Evolutionary conservation across 2,888 invertebrate species (phyloP), one percentile per base, ranked within the genome.

Genomic region (Hipparchia semele): DNA sequence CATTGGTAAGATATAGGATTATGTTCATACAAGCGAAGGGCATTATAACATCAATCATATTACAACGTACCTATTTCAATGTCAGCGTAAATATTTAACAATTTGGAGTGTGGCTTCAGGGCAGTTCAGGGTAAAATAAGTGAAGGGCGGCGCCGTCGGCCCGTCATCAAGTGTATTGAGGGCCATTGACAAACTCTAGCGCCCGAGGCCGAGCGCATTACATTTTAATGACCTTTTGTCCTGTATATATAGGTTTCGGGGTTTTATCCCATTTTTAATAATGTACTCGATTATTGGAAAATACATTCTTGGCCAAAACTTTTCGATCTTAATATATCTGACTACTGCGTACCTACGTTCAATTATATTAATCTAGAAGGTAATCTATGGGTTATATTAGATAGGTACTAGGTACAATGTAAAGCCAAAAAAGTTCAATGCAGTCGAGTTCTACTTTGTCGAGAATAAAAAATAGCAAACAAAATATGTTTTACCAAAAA

Each of bases 51-150:
- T 58, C 67, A 56, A 45, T 10, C 8, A 5, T 39, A 54, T 56
- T 39, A 39, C 39, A 13, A 67, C 45, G 46, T 60, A 10, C 58
- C 58, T 66, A 58, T 46, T 67, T 53, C 67, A 58, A 67, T 53
- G 53, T 67, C 54, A 54, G 46, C 54, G 66, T 72, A 72, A 72
- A 72, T 72, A 69, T 66, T 74, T 69, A 70, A 72, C 59, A 68
- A 51, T 45, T 39, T 68, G 58, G 65, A 65, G 58, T 8, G 70
- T 12, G 45, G 65, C 46, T 60, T 13, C 39, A 65, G 62, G 70
- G 51, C 13, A 12, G 68, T 60, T 49, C 59, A 62, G 65, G 65
- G 65, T 59, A 39, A 33, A 71, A 72, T 61, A 61, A 53, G 23
- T 67, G 60, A 67, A 71, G 59, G 65, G 49, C 58, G 23, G 39